Evolutionary conservation across 2,113 vertebrate species (phyloP).

Genomic region (Thunnus maccoyii): DNA sequence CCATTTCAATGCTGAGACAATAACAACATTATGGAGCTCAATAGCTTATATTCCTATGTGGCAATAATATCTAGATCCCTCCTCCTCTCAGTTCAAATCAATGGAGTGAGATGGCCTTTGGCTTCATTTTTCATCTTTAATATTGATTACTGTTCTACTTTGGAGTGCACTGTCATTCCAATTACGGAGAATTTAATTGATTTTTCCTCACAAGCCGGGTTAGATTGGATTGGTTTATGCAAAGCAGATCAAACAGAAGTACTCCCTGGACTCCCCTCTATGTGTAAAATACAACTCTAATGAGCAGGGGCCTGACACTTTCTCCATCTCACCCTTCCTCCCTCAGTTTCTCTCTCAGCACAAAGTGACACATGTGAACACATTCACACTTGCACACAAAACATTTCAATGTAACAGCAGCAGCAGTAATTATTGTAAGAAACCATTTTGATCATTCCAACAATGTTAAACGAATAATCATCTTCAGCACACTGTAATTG

Average conservation of each 20-base stretch:
- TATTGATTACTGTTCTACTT: constrained; percentile 83
- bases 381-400: constrained; percentile 8
- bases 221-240: constrained; percentile 85
- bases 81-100: constrained; percentile 78
- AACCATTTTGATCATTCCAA: constrained; percentile 24
- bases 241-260: constrained; percentile 84
- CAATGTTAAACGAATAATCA: constrained; percentile 23
- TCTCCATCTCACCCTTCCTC: constrained; percentile 38
- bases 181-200: constrained; percentile 85
- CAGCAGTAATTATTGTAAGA: constrained; percentile 17
- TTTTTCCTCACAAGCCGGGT: constrained; percentile 82
- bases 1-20: constrained; percentile 76
- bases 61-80: constrained; percentile 74
- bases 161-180: constrained; percentile 83
- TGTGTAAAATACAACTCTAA: constrained; percentile 82
- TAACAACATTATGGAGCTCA: constrained; percentile 75
- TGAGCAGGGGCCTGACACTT: constrained; percentile 70
- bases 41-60: constrained; percentile 77
- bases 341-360: constrained; percentile 24
- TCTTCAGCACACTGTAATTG: constrained; percentile 29
- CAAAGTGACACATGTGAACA: constrained; percentile 14
- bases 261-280: constrained; percentile 76
- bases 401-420: constrained; percentile 12
- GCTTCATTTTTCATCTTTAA: constrained; percentile 85
- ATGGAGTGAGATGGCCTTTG: constrained; percentile 81